phyloP scores from a whole-genome alignment of 2,888 invertebrate genomes.

The Mantis religiosa region DNA sequence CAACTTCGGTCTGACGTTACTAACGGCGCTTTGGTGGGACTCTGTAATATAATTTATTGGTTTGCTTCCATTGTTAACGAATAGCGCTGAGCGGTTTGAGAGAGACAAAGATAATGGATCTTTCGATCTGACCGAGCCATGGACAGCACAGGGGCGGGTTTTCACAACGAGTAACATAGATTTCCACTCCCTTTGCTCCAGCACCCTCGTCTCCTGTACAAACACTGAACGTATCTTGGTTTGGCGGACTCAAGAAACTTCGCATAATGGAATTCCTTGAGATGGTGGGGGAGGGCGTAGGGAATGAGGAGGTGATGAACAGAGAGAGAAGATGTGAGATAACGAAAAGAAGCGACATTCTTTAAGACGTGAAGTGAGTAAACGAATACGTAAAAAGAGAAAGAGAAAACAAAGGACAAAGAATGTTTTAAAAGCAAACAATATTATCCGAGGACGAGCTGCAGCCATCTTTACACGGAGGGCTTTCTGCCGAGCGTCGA shows the following conservation, averaged over 20 bases:
- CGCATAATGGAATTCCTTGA: constrained; percentile 23
- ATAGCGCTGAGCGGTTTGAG: background rate
- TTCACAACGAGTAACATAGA: constrained; percentile 5
- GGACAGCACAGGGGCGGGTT: background rate
- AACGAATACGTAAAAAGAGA: constrained; percentile 19
- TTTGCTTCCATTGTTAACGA: background rate
- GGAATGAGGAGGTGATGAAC: background rate
- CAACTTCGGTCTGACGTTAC: too few species aligned
- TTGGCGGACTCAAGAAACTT: constrained; percentile 14
- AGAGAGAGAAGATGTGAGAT: constrained; percentile 3
- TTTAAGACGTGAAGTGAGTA: constrained; percentile 20
- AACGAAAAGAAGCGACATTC: constrained; percentile 23
- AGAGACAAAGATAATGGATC: background rate
- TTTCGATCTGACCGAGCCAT: background rate
- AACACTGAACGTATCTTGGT: constrained; percentile 21
- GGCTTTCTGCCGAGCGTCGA: background rate
- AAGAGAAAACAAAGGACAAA: constrained; percentile 20
- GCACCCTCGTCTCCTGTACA: background rate
- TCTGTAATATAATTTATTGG: background rate
- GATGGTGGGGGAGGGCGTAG: background rate
- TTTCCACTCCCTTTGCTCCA: background rate
- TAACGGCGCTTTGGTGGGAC: too few species aligned
- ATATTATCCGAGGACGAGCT: constrained; percentile 24
- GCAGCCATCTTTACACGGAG: background rate
- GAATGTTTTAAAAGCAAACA: constrained; percentile 29